Percentiles rank a stretch among this genome's conserved stretches.
These are phyloP conservation scores for Hoplias malabaricus DNA, from an alignment of 2,113 vertebrate species.

Conservation along the genomic window DNA sequence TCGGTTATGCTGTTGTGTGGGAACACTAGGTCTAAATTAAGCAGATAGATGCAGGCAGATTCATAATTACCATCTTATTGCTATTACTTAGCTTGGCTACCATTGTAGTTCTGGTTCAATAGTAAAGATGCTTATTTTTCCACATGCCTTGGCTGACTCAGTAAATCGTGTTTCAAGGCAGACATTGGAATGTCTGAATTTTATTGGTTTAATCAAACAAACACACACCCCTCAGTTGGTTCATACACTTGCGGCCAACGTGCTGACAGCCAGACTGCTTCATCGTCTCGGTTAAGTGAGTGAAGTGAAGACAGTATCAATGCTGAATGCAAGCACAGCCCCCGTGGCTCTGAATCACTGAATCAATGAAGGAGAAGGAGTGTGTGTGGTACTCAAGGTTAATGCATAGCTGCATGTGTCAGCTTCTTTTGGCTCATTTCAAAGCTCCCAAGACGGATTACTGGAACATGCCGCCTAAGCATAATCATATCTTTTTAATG, in stretches of 20 bases:
- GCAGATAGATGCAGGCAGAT: no score
- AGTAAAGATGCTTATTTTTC: no score
- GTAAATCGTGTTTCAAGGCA: no score
- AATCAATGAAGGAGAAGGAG: constrained; percentile 7
- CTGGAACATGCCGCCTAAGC: constrained; percentile 68
- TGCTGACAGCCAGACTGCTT: not conserved
- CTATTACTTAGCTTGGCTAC: no score
- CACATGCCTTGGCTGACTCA: no score
- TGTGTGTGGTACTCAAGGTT: constrained; percentile 34
- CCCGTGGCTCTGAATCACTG: constrained; percentile 15
- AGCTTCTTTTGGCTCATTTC: constrained; percentile 45
- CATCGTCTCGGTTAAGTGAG: constrained; percentile 1
- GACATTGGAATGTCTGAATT: no score
- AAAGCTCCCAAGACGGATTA: constrained; percentile 62
- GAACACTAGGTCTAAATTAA: no score
- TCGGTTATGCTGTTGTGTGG: no score
- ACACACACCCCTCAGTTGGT: not conserved
- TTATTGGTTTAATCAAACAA: not conserved
- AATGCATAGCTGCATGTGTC: constrained; percentile 37
- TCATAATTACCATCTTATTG: no score
- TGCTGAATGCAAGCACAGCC: not conserved
- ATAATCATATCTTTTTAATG: constrained; percentile 61
- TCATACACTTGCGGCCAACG: not conserved
- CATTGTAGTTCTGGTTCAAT: no score
- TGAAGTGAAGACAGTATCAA: constrained; percentile 6